Base-by-base conservation (phyloP, 2,113 vertebrate species). In the Phylloscopus trochilus region DNA sequence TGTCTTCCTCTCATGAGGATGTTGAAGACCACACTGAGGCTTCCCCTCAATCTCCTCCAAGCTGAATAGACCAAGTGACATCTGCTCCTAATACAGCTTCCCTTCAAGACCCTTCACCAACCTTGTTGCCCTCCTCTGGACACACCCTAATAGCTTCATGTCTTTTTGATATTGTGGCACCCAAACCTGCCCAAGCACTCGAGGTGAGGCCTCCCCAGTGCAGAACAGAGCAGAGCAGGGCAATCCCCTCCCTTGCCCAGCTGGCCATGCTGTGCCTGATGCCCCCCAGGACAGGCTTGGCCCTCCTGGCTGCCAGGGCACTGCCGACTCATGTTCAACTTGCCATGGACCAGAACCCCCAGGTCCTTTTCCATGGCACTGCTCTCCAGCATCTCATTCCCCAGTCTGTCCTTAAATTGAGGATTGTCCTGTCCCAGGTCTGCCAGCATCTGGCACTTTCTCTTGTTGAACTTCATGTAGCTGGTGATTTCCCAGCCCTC, bases 81-180 rank as follows among this genome's bases (percentile, higher is more conserved):
- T 5, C 15, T 46, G 23, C 23, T 74, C 10, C 51, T 33, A 12
- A 23, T 10, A 7, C 0, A 0, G 22, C 49, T 39, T 64, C 18
- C 18, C 18, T n/a, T 74, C 49, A 9, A 30, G 37, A 2, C 11
- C 6, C 15, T 56, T 84, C 15, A 28, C 18, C 18, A 19, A 28
- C n/a, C 6, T 55, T 12, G 22, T 7, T 33, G 14, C 28, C 11
- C 28, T 64, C 15, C 41, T 47, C 11, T 39, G 59, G 22, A 46
- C 22, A 10, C 4, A 28, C 17, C 33, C 28, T 6, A 47, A 47
- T 3, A 19, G 4, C 4, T 55, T 39, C 0, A 28, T 27, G 1
- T 11, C 9, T 37, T 37, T 33, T 1, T 46, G 0, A 33, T 12
- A 55, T 6, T 46, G 16, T 22, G 33, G 22, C 7, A 17, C 21